These are phyloP conservation scores for Cabera pusaria DNA, from an alignment of 2,888 invertebrate species.

Conservation along the genomic window DNA sequence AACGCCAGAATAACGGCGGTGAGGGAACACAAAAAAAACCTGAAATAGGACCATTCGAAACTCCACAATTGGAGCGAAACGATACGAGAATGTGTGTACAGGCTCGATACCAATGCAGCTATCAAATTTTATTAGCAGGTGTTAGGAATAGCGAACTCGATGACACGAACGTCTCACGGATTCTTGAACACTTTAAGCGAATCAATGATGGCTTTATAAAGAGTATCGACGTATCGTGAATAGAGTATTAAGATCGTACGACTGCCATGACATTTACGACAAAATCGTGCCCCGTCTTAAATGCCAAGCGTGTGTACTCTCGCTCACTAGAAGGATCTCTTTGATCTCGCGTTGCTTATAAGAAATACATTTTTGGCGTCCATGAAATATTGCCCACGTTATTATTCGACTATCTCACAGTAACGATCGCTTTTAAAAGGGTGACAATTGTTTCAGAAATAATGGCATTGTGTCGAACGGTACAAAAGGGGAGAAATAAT, in stretches of 20 bases:
- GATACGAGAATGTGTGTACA: conserved; percentile 32
- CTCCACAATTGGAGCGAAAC: conserved; percentile 35
- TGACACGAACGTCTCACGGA: conserved; percentile 18
- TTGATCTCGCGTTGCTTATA: conserved; percentile 4
- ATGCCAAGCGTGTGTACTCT: conserved; percentile 34
- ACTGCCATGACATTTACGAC: conserved; percentile 27
- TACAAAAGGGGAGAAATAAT: conserved; percentile 19
- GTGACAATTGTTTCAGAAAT: conserved; percentile 21
- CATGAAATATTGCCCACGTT: too few relatives aligned
- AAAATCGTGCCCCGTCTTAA: conserved; percentile 42
- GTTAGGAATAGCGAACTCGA: conserved; percentile 26
- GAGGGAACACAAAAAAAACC: conserved; percentile 30
- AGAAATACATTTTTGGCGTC: neutral
- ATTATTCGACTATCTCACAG: neutral
- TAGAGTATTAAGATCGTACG: conserved; percentile 30
- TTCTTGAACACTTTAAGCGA: conserved; percentile 21
- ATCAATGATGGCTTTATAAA: conserved; percentile 28
- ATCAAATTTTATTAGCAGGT: conserved; percentile 35
- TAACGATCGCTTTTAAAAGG: conserved; percentile 8
- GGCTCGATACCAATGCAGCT: conserved; percentile 29
- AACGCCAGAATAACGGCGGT: conserved; percentile 32
- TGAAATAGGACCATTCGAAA: conserved; percentile 33
- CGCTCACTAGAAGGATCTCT: conserved; percentile 15
- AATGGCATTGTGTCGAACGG: conserved; percentile 20
- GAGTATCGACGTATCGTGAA: conserved; percentile 22